These are phyloP conservation scores for Mus spretus DNA, from an alignment of 2,797 vertebrate species.

Conservation along the genomic window DNA sequence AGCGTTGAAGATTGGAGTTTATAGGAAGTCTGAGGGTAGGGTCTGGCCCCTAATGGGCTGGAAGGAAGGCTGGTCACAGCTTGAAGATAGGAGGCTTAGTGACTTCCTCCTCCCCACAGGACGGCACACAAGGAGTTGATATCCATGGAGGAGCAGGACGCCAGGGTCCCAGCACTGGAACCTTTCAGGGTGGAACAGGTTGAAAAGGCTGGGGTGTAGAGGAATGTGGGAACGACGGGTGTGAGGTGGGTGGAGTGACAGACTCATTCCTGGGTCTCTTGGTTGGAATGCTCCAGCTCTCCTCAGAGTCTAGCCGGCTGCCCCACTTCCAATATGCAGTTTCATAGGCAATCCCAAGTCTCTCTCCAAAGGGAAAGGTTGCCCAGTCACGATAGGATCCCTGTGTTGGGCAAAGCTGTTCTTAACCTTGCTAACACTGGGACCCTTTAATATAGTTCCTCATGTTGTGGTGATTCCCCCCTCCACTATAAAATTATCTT, in stretches of 20 bases:
- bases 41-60: not conserved
- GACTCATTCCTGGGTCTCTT: not conserved
- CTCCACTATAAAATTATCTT: not conserved
- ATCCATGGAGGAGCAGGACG: conserved; percentile 75
- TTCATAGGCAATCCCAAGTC: not conserved
- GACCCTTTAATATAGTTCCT: not conserved
- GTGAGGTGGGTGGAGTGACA: not conserved
- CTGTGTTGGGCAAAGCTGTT: not conserved
- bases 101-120: conserved; percentile 65
- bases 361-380: not conserved
- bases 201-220: conserved; percentile 58
- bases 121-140: conserved; percentile 57
- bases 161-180: conserved; percentile 78
- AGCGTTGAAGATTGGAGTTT: conserved; percentile 53
- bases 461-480: not conserved
- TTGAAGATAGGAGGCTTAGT: not conserved
- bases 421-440: too few species aligned
- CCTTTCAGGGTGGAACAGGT: conserved; percentile 84
- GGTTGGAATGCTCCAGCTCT: not conserved
- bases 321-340: not conserved
- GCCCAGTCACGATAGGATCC: not conserved
- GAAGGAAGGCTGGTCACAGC: not conserved
- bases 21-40: not conserved
- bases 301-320: not conserved
- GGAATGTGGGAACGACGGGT: conserved; percentile 55